Evolutionary conservation across 2,797 vertebrate genomes (phyloP).

Genomic region (Tarsius wallacei): DNA sequence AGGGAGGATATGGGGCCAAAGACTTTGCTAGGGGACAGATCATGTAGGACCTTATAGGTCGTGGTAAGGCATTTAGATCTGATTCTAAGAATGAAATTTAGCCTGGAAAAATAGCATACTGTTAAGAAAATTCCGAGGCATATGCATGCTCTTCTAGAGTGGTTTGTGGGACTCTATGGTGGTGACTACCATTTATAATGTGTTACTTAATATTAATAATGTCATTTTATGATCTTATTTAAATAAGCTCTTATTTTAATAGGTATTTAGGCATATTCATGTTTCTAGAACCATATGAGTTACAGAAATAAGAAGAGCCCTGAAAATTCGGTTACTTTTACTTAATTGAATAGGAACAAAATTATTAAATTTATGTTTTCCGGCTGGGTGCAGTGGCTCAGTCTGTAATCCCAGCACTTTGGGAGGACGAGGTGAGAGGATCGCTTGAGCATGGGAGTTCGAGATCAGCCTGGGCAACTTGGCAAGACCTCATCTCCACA

Average conservation of each 20-base stretch:
- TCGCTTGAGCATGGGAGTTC: too few species aligned
- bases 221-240: not conserved
- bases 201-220: not conserved
- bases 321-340: not conserved
- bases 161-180: not conserved
- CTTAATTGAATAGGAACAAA: not conserved
- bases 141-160: not conserved
- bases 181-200: not conserved
- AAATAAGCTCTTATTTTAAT: not conserved
- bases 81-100: not conserved
- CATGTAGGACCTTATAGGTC: not conserved
- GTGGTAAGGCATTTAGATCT: not conserved
- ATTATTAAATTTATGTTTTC: not conserved
- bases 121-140: not conserved
- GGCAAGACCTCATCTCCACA: too few species aligned
- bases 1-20: not conserved
- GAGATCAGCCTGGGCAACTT: too few species aligned
- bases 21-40: not conserved
- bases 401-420: too few species aligned
- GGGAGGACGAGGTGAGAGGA: too few species aligned
- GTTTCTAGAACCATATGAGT: not conserved
- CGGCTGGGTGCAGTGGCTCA: too few species aligned
- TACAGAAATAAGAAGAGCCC: not conserved
- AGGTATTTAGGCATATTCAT: not conserved
- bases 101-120: not conserved